A percentile compares a stretch with the other conserved stretches of the same genome.
Conservation (phyloP, 1,140 invertebrate genomes). For the Zaprionus lachaisei region DNA sequence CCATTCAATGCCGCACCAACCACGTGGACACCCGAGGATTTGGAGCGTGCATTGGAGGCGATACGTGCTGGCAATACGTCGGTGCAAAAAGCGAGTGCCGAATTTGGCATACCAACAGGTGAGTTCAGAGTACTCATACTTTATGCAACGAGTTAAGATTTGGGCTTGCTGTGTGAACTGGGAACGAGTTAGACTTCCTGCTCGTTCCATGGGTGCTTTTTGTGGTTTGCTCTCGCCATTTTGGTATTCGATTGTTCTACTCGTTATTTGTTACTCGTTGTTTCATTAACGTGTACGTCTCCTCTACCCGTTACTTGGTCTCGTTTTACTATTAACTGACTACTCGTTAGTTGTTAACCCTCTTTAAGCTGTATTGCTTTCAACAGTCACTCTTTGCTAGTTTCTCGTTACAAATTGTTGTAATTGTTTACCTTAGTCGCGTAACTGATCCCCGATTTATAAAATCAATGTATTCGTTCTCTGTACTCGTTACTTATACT, state of each 20-base stretch:
- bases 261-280: not conserved
- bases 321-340: not conserved
- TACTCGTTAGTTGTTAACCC: not conserved
- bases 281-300: not conserved
- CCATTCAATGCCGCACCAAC: conserved; percentile 96
- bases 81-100: conserved; percentile 93
- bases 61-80: conserved; percentile 92
- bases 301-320: too few relatives aligned
- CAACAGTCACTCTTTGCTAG: not conserved
- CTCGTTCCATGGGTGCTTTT: not conserved
- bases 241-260: not conserved
- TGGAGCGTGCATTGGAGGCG: conserved; percentile 92
- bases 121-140: conserved; percentile 35
- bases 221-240: not conserved
- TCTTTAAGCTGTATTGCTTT: too few relatives aligned
- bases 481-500: not conserved
- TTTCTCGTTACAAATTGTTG: not conserved
- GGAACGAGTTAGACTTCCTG: not conserved
- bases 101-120: conserved; percentile 93
- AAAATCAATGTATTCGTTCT: not conserved
- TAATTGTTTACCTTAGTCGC: too few relatives aligned
- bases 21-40: conserved; percentile 93
- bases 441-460: too few relatives aligned
- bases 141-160: not conserved
- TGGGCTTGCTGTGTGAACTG: not conserved